phyloP scores from a whole-genome alignment of 1,140 invertebrate genomes.

The Cherax destructor region DNA sequence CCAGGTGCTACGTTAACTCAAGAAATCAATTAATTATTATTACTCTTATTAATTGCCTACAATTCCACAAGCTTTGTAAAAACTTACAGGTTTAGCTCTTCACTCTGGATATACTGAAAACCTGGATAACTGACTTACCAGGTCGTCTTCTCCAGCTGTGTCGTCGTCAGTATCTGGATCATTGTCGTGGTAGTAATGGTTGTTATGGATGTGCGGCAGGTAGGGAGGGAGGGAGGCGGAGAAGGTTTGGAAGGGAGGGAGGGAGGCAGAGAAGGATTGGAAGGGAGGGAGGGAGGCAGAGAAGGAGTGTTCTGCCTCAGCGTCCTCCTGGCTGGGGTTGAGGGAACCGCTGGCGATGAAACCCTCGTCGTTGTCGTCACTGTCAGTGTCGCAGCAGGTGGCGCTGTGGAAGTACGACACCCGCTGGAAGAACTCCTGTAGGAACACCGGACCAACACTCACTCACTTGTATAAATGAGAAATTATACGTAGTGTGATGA shows the following conservation, averaged over 20 bases:
- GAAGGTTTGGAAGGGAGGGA: neutral
- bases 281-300: neutral
- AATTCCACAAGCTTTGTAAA: no score
- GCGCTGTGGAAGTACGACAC: constrained; percentile 49
- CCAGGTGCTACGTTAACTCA: no score
- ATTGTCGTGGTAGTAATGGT: neutral
- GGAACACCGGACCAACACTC: neutral
- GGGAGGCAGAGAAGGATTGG: neutral
- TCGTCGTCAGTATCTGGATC: neutral
- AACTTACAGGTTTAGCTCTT: no score
- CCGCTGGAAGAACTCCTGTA: constrained; percentile 29
- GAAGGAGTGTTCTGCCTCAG: neutral
- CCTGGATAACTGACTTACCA: constrained; percentile 14
- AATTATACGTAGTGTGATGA: no score
- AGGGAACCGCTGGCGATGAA: constrained; percentile 46
- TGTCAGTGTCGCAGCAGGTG: constrained; percentile 22
- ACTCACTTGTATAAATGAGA: no score
- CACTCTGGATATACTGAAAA: no score
- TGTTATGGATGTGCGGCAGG: neutral
- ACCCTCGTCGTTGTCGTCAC: constrained; percentile 41
- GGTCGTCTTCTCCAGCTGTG: neutral
- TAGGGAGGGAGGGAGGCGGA: neutral
- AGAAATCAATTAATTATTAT: no score
- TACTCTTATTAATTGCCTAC: no score
- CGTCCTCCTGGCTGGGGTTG: constrained; percentile 25